phyloP scores from a whole-genome alignment of 2,797 vertebrate species.

The Pseudochaenichthys georgianus region DNA sequence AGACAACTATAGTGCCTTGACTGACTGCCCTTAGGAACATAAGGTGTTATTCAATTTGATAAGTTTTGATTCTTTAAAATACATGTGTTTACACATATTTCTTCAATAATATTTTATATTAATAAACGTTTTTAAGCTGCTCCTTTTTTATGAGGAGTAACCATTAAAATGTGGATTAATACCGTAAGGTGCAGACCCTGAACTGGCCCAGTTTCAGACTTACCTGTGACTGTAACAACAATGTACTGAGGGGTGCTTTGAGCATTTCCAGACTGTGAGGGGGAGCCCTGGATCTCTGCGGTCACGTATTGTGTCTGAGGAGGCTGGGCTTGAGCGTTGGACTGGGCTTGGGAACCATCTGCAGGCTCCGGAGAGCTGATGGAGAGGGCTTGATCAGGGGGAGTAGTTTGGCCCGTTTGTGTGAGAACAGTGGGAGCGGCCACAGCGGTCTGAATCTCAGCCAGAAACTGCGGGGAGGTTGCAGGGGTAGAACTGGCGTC shows the following conservation, averaged over 20 bases:
- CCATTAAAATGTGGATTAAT: neutral
- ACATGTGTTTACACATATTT: neutral
- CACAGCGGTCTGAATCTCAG: conserved; percentile 87
- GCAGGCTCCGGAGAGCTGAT: conserved; percentile 75
- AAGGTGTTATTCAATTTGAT: neutral
- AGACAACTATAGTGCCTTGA: neutral
- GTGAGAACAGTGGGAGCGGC: conserved; percentile 71
- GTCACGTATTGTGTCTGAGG: conserved; percentile 91
- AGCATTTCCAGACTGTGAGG: conserved; percentile 81
- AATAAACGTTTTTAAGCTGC: neutral
- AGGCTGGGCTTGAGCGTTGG: conserved; percentile 74
- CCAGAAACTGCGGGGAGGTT: conserved; percentile 87
- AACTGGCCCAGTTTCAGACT: conserved; percentile 39
- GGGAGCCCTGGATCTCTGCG: conserved; percentile 88
- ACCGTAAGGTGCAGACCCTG: neutral
- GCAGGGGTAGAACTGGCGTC: conserved; percentile 69
- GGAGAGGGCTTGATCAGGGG: conserved; percentile 67
- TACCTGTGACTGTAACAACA: conserved; percentile 95
- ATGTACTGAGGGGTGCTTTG: conserved; percentile 92
- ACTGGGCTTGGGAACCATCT: conserved; percentile 67
- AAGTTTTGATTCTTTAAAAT: neutral
- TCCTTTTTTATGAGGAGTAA: neutral
- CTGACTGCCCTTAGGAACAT: neutral
- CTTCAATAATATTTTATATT: neutral
- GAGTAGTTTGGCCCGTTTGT: conserved; percentile 75